phyloP scores from a whole-genome alignment of 2,888 invertebrate species.

The Eustalomyia histrio region DNA sequence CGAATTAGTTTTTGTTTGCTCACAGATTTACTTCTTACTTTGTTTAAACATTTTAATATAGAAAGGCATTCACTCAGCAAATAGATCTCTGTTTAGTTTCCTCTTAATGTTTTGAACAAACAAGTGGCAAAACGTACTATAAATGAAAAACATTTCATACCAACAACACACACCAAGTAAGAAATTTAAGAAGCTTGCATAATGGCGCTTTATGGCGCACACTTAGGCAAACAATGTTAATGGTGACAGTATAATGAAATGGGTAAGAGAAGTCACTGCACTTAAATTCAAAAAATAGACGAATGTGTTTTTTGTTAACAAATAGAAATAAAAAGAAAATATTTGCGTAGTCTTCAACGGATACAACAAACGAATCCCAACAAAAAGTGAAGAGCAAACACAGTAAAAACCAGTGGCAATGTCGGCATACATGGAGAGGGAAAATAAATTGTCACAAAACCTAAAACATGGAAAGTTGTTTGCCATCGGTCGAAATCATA shows the following conservation, averaged over 20 bases:
- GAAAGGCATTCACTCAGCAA: slow-evolving; percentile 39
- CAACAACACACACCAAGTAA: slow-evolving; percentile 25
- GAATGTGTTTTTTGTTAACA: slow-evolving; percentile 51
- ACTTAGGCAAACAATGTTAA: slow-evolving; percentile 44
- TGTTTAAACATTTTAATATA: slow-evolving; percentile 45
- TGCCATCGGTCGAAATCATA: slow-evolving; percentile 50
- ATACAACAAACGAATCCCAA: slow-evolving; percentile 49
- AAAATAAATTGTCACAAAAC: slow-evolving; percentile 59
- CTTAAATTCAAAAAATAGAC: slow-evolving; percentile 47
- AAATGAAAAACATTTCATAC: slow-evolving; percentile 25
- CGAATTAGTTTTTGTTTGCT: slow-evolving; percentile 48
- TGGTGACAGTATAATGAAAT: slow-evolving; percentile 43
- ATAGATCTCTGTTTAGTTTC: slow-evolving; percentile 5
- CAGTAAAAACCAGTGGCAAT: slow-evolving; percentile 53
- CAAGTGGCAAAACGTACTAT: slow-evolving; percentile 52
- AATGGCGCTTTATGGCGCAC: slow-evolving; percentile 60
- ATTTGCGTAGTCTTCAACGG: slow-evolving; percentile 48
- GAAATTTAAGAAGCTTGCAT: slow-evolving; percentile 65
- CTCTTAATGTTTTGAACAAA: slow-evolving; percentile 62
- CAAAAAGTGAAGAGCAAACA: slow-evolving; percentile 29
- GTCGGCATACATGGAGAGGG: slow-evolving; percentile 41
- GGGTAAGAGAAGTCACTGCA: slow-evolving; percentile 45
- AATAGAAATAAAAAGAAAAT: slow-evolving; percentile 53
- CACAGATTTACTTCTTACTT: slow-evolving; percentile 42
- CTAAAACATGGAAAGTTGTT: slow-evolving; percentile 44